Percentiles rank a stretch among this genome's conserved stretches.
Evolutionary conservation across 2,797 vertebrate species (phyloP).

Genomic region (Gephyroberyx darwinii): DNA sequence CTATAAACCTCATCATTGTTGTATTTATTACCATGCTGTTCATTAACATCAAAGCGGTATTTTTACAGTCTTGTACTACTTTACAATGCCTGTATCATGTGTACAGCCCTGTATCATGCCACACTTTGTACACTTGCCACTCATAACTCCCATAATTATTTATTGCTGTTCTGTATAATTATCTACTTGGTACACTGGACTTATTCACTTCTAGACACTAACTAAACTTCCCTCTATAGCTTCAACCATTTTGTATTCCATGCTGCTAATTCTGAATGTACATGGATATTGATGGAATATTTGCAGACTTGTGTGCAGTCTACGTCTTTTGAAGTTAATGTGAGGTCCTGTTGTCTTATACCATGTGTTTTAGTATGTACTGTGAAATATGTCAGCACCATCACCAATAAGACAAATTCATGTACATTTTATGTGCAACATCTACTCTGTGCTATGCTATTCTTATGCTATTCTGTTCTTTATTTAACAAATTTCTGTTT

Average conservation of each 20-base stretch:
- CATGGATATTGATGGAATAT: too few species aligned
- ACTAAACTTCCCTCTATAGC: too few species aligned
- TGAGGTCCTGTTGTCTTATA: background rate
- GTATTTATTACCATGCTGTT: conserved; percentile 35
- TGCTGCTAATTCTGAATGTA: too few species aligned
- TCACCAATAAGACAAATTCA: too few species aligned
- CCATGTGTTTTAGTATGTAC: conserved; percentile 17
- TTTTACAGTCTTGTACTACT: conserved; percentile 24
- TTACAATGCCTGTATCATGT: conserved; percentile 25
- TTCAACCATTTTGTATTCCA: too few species aligned
- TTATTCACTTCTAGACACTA: too few species aligned
- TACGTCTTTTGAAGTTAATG: too few species aligned
- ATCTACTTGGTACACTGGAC: conserved; percentile 24
- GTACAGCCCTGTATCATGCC: conserved; percentile 1
- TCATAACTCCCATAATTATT: background rate
- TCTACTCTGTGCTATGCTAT: too few species aligned
- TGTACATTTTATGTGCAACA: too few species aligned
- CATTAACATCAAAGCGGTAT: conserved; percentile 30
- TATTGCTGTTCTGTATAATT: conserved; percentile 36
- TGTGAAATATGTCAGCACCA: background rate
- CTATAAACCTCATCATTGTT: conserved; percentile 9
- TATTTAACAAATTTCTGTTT: too few species aligned
- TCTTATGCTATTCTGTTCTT: too few species aligned
- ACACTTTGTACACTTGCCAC: conserved; percentile 9
- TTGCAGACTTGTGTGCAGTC: too few species aligned